phyloP scores from a whole-genome alignment of 2,888 invertebrate species.

The Acleris cristana region DNA sequence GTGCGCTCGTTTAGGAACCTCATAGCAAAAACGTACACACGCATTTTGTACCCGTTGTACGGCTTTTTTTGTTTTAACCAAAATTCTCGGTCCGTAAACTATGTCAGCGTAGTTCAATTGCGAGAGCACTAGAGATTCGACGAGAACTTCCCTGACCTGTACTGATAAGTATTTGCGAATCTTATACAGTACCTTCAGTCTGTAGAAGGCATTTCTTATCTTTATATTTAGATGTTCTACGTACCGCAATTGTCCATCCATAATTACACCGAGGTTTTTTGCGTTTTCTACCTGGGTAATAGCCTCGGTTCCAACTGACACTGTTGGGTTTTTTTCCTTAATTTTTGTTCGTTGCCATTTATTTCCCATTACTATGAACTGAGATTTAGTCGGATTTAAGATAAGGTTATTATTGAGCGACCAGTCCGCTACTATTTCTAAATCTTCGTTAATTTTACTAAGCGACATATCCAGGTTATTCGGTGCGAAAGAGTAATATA shows the following conservation, averaged over 20 bases:
- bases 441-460: background rate
- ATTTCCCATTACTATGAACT: constrained; percentile 3
- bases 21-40: background rate
- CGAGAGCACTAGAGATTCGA: background rate
- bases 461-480: background rate
- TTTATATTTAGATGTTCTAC: background rate
- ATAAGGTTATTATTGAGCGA: background rate
- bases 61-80: background rate
- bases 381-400: constrained; percentile 1
- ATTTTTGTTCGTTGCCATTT: constrained; percentile 3
- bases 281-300: background rate
- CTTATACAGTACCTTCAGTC: background rate
- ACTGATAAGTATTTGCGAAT: background rate
- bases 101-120: constrained; percentile 4
- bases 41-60: constrained; percentile 1
- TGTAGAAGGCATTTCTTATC: no score
- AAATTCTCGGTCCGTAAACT: background rate
- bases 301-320: background rate
- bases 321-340: background rate
- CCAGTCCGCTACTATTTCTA: background rate
- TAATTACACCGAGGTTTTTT: constrained; percentile 1
- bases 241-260: background rate
- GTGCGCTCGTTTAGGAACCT: background rate
- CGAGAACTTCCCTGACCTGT: background rate
- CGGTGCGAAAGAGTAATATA: background rate